Base-by-base conservation (phyloP, 2,888 invertebrate species). In the Polyommatus icarus region DNA sequence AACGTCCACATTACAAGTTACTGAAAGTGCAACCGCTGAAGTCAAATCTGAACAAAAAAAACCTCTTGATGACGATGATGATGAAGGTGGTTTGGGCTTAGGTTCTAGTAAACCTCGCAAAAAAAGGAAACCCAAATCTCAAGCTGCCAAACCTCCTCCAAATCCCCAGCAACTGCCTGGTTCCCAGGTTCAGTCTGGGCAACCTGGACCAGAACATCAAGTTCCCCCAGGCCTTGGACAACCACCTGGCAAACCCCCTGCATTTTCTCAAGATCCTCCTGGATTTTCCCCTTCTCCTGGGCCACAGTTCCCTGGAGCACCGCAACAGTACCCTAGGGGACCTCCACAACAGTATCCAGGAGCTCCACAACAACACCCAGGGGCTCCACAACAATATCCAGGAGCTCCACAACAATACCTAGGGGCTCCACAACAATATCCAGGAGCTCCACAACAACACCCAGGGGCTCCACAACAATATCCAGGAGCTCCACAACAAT, bases 91-190 rank as follows among this genome's bases (percentile, higher is more conserved):
- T 0, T 71, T 82, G 1, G 84, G 84, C 1, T 80, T 84, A 59
- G 81, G 84, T 3, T n/a, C 84, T 32, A 80, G 81, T 15, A 79
- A 72, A 57, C 83, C 24, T 24, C 57, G 78, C 57, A 86, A 81
- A 78, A 87, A 77, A 80, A 83, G 78, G 76, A 86, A 83, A 71
- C 87, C 87, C 76, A 87, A 87, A 77, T 83, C 81, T 59, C 50
- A 40, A n/a, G 40, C 7, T 57, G 54, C 54, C 5, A 57, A 78
- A 57, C 8, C 24, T 32, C 24, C 36, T 1, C 32, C n/a, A 12
- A 54, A 76, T 24, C 8, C 71, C 24, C n/a, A 32, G 36, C 77
- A 32, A 3, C 1, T 24, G 20, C 15, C 50, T 40, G 40, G 76
- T 5, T 32, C 12, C 6, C 32, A n/a, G 8, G 8, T 29, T 36